phyloP scores from a whole-genome alignment of 2,113 vertebrate genomes.

The Pelusios castaneus region DNA sequence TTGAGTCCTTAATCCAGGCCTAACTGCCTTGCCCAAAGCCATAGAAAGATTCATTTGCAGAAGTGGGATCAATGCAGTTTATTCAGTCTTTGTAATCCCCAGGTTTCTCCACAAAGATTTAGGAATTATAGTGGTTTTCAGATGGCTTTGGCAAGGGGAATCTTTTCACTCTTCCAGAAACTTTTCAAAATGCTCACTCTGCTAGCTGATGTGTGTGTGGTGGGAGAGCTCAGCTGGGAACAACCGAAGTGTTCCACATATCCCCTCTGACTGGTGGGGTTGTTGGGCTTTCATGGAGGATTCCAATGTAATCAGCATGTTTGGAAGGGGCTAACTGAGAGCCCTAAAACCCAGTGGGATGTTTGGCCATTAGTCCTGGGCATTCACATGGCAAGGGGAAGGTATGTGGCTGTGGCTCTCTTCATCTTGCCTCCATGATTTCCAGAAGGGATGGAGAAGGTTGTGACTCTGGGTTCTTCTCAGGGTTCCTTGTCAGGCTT shows the following conservation, averaged over 20 bases:
- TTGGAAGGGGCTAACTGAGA: accelerated
- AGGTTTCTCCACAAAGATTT: not conserved
- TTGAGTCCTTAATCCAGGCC: not conserved
- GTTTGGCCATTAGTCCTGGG: accelerated
- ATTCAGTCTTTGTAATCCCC: not conserved
- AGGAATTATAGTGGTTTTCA: not conserved
- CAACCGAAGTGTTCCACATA: not conserved
- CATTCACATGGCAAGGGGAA: accelerated
- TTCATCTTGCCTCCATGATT: not conserved
- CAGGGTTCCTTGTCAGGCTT: not conserved
- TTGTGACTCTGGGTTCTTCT: not conserved
- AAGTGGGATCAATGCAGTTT: not conserved
- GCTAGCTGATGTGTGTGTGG: not conserved
- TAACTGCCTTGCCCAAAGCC: not conserved
- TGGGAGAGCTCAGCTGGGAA: not conserved
- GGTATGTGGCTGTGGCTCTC: not conserved
- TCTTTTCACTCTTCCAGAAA: not conserved
- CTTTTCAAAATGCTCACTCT: not conserved
- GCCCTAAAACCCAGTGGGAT: not conserved
- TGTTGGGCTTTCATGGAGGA: not conserved
- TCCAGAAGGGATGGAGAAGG: not conserved
- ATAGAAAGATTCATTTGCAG: not conserved
- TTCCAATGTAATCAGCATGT: accelerated
- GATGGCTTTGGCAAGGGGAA: not conserved
- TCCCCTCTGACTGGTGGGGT: not conserved